These are phyloP conservation scores for Leucozona laternaria DNA, from an alignment of 2,888 invertebrate species.

Conservation along the genomic window DNA sequence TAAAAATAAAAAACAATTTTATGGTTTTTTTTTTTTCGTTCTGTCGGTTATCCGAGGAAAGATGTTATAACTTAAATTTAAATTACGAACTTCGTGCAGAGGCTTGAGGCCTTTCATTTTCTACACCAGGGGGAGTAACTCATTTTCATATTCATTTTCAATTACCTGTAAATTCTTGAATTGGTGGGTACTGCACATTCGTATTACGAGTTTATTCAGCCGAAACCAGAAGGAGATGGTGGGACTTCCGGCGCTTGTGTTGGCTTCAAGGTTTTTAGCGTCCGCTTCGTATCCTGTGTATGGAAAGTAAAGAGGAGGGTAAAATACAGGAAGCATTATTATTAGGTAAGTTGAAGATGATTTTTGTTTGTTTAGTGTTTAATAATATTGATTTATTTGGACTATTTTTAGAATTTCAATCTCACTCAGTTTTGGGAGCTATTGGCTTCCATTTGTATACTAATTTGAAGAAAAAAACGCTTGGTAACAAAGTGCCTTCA, in stretches of 20 bases:
- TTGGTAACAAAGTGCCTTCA: neutral
- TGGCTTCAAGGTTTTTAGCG: conserved; percentile 80
- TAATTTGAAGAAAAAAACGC: no score
- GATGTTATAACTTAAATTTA: neutral
- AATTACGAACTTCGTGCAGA: conserved; percentile 31
- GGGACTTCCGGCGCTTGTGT: conserved; percentile 81
- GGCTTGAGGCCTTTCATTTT: neutral
- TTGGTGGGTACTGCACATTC: conserved; percentile 89
- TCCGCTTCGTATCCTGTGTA: conserved; percentile 78
- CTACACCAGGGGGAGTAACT: neutral
- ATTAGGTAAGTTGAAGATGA: neutral
- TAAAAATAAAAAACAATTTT: conserved; percentile 11
- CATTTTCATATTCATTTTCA: conserved; percentile 45
- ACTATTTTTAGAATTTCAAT: conserved; percentile 14
- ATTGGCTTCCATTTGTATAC: no score
- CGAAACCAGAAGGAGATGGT: conserved; percentile 84
- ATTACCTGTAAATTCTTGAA: conserved; percentile 91
- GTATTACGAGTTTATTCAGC: conserved; percentile 85
- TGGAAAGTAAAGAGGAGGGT: conserved; percentile 1
- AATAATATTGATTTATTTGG: neutral
- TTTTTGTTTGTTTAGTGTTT: neutral
- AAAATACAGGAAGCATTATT: conserved; percentile 10
- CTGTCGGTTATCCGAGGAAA: neutral
- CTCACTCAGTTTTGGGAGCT: neutral
- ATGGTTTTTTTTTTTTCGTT: neutral